Evolutionary conservation across 1,140 invertebrate genomes (phyloP), one percentile per base, ranked within the genome.

Genomic region (Stratiolaelaps scimitus): DNA sequence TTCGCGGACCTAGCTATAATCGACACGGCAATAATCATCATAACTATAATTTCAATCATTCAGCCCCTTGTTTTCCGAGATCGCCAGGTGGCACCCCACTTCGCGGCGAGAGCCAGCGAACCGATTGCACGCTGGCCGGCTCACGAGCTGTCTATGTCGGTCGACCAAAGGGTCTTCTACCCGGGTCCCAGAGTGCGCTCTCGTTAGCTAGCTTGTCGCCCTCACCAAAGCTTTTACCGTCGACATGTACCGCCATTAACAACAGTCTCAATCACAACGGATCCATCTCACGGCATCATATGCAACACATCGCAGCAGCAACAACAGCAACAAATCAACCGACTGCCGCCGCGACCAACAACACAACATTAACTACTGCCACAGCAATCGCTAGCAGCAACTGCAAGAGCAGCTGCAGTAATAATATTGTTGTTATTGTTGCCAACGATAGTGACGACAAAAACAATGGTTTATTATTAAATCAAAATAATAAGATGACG

Each of bases 221-320:
- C 26, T 10, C 15, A 15, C 15, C 15, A 26, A 15, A 60, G 15
- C 53, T 19, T 15, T 60, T 26, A 23, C 53, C 53, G 17, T 40
- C 34, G 5, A 10, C 34, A 4, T 40, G 5, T 40, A 10, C 34
- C 10, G 4, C 34, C 4, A 17, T 26, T 29, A 17, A 26, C 17
- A 60, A 60, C 23, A 23, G 53, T 26, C 53, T 60, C 53, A 60
- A 60, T 26, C 15, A 60, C 53, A 60, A 60, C 53, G 53, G 53
- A 29, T 40, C 26, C 53, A 60, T 29, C 26, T 60, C 53, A 23
- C 53, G 34, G 53, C 53, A 10, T 40, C 34, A 40, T 4, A 4
- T 40, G 34, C n/a, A n/a, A n/a, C 34, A 40, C 10, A 10, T 10
- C 34, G 34, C 23, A 10, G 13, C 53, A 2, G 15, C 17, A 20